Evolutionary conservation across 2,113 vertebrate species (phyloP).

Genomic region (Laterallus jamaicensis): DNA sequence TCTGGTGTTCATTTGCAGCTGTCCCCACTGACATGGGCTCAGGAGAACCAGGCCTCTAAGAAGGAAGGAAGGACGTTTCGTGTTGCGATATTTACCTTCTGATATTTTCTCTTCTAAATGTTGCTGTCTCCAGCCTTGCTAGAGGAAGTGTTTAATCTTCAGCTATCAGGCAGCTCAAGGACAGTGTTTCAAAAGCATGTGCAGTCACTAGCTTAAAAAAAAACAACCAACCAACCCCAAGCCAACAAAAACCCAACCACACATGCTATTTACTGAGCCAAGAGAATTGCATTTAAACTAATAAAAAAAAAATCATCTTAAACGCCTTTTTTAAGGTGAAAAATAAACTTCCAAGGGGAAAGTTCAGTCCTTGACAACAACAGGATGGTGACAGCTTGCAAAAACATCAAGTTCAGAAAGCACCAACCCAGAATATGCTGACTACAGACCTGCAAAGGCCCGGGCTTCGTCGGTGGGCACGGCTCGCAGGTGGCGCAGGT

Average conservation of each 20-base stretch:
- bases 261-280: not conserved
- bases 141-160: constrained; percentile 3
- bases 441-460: constrained; percentile 86
- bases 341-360: not conserved
- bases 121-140: not conserved
- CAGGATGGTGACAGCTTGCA: rapidly evolving
- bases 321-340: not conserved
- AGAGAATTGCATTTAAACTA: not conserved
- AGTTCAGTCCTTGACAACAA: not conserved
- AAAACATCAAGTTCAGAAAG: not conserved
- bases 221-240: not conserved
- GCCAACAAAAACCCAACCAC: not conserved
- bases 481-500: constrained; percentile 90
- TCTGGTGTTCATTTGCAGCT: not conserved
- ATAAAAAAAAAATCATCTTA: not conserved
- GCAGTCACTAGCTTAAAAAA: not conserved
- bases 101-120: not conserved
- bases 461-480: constrained; percentile 94
- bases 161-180: constrained; percentile 31
- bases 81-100: not conserved
- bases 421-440: not conserved
- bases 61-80: not conserved
- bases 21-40: not conserved
- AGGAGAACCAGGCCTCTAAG: not conserved
- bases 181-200: not conserved